Percentiles rank a stretch among this genome's conserved stretches.
phyloP scores from a whole-genome alignment of 2,113 vertebrate genomes.

The Ammospiza nelsoni region DNA sequence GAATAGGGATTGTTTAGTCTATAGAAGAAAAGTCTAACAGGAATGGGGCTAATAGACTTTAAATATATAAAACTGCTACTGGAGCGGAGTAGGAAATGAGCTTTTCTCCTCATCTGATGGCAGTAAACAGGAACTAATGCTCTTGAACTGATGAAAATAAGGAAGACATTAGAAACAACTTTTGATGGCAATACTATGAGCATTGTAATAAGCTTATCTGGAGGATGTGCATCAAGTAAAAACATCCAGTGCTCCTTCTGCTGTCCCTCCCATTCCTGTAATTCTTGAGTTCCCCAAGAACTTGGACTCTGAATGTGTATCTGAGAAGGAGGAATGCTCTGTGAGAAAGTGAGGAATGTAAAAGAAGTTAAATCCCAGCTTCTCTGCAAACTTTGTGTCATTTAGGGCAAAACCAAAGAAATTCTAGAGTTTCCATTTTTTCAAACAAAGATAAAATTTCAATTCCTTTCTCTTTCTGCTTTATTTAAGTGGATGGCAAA shows the following conservation, averaged over 20 bases:
- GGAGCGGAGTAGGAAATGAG: background rate
- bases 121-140: background rate
- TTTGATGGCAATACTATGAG: background rate
- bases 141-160: background rate
- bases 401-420: background rate
- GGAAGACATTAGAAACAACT: background rate
- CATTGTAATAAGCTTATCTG: background rate
- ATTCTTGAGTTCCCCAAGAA: background rate
- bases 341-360: background rate
- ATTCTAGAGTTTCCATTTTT: background rate
- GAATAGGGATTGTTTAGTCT: conserved; percentile 12
- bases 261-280: background rate
- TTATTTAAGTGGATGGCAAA: background rate
- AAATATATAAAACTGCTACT: conserved; percentile 3
- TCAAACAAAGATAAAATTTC: background rate
- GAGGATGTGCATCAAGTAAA: background rate
- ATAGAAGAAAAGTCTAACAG: background rate
- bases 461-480: background rate
- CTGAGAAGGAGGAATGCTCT: background rate
- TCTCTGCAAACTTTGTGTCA: background rate
- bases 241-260: background rate
- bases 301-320: background rate
- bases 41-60: background rate
- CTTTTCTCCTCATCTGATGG: background rate
- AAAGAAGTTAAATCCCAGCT: background rate